Conservation (phyloP, 1,140 invertebrate genomes). For the Himalopsyche phryganea region DNA sequence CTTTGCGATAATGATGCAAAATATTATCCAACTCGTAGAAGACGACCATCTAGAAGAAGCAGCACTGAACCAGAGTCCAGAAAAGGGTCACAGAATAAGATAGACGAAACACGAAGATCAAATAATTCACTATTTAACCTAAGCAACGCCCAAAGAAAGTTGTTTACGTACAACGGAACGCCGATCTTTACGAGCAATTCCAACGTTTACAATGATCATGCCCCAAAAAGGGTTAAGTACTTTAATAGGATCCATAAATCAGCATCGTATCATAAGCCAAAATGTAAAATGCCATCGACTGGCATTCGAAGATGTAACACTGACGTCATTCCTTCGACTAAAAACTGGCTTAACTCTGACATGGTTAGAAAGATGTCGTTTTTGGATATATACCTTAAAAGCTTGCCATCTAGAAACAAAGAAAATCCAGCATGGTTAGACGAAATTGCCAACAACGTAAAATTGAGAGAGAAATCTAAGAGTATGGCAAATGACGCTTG, state of each 20-base stretch:
- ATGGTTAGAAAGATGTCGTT: slow-evolving; percentile 43
- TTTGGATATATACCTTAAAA: slow-evolving; percentile 51
- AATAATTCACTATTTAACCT: neutral
- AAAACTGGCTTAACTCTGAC: slow-evolving; percentile 1
- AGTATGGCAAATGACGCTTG: slow-evolving; percentile 35
- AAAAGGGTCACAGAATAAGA: slow-evolving; percentile 4
- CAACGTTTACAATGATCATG: neutral
- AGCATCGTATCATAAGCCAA: slow-evolving; percentile 19
- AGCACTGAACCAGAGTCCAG: slow-evolving; percentile 8
- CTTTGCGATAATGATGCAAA: slow-evolving; percentile 14
- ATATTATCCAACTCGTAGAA: slow-evolving; percentile 16
- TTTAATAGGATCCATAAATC: slow-evolving; percentile 23
- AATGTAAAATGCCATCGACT: neutral
- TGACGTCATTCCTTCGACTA: slow-evolving; percentile 13
- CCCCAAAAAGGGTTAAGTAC: neutral
- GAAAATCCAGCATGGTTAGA: slow-evolving; percentile 25
- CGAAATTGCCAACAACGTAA: slow-evolving; percentile 39
- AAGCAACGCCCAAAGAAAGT: slow-evolving; percentile 4
- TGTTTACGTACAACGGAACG: slow-evolving; percentile 17
- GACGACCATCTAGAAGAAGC: slow-evolving; percentile 17
- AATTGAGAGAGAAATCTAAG: slow-evolving; percentile 38
- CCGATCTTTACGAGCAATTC: slow-evolving; percentile 5
- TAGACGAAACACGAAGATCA: slow-evolving; percentile 3
- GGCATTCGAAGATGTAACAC: slow-evolving; percentile 22
- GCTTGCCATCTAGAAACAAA: slow-evolving; percentile 42